phyloP scores from a whole-genome alignment of 2,888 invertebrate species.

The Drosophila nr. perissopoda region DNA sequence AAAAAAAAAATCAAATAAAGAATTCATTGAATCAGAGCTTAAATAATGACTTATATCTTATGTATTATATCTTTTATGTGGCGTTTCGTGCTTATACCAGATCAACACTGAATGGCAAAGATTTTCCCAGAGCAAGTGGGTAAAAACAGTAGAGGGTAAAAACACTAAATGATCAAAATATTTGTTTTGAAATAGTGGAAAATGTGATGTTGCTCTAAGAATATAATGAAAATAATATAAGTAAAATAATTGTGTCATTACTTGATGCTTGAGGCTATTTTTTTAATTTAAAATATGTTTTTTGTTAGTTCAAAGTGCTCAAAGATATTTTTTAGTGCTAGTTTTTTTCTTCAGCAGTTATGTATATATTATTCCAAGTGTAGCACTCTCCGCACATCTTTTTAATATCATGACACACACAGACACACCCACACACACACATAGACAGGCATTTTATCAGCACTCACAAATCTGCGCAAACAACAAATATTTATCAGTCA shows the following conservation, averaged over 20 bases:
- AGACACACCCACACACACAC: not conserved
- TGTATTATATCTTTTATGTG: not conserved
- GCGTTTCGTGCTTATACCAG: not conserved
- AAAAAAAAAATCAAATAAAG: not conserved
- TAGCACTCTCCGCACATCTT: not conserved
- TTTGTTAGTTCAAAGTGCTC: not conserved
- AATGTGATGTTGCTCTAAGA: not conserved
- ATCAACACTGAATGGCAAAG: too few relatives aligned
- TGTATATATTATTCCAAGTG: not conserved
- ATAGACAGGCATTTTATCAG: constrained; percentile 49
- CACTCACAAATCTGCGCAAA: constrained; percentile 65
- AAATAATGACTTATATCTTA: not conserved
- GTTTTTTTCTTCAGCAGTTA: not conserved
- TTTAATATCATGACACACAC: constrained; percentile 20
- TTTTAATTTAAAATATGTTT: not conserved
- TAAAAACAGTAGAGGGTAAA: not conserved
- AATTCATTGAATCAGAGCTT: not conserved
- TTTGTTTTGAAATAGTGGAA: not conserved
- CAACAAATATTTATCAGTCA: constrained; percentile 65
- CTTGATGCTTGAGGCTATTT: too few relatives aligned
- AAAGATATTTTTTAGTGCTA: not conserved
- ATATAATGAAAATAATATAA: not conserved
- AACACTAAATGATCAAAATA: not conserved
- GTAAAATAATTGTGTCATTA: not conserved
- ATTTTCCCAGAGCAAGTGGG: not conserved